Evolutionary conservation across 2,797 vertebrate genomes (phyloP).

Genomic region (Pipistrellus kuhlii): DNA sequence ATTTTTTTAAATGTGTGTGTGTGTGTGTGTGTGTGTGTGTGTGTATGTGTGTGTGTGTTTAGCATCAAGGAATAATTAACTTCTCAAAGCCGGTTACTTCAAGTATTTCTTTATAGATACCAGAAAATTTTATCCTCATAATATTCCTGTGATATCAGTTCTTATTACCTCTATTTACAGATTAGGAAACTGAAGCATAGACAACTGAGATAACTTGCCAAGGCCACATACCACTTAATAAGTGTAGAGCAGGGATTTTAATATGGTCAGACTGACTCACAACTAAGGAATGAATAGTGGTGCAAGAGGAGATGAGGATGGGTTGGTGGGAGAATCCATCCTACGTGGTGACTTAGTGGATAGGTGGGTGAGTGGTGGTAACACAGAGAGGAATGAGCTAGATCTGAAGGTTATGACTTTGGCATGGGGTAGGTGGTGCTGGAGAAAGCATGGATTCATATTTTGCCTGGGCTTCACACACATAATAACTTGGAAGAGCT

Average conservation of each 20-base stretch:
- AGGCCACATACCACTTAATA: neutral
- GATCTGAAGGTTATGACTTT: neutral
- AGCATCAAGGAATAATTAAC: neutral
- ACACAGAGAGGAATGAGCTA: neutral
- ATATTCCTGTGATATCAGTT: neutral
- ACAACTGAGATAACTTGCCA: neutral
- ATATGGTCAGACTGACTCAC: neutral
- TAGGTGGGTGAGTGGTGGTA: neutral
- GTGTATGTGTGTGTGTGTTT: neutral
- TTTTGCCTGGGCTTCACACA: neutral
- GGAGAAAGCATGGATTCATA: neutral
- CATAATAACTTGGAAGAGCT: neutral
- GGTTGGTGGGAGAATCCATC: neutral
- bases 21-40: neutral
- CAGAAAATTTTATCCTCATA: neutral
- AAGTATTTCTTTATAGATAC: neutral
- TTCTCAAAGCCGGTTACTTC: slow-evolving; percentile 38
- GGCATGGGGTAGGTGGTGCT: neutral
- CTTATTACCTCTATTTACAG: neutral
- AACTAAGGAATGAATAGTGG: neutral
- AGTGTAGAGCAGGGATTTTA: neutral
- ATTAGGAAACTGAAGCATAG: neutral
- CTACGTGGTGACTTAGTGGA: neutral
- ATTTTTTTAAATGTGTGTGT: too few relatives aligned
- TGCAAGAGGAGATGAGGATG: neutral